Base-by-base conservation (phyloP, 2,888 invertebrate species). In the Cephonodes hylas region DNA sequence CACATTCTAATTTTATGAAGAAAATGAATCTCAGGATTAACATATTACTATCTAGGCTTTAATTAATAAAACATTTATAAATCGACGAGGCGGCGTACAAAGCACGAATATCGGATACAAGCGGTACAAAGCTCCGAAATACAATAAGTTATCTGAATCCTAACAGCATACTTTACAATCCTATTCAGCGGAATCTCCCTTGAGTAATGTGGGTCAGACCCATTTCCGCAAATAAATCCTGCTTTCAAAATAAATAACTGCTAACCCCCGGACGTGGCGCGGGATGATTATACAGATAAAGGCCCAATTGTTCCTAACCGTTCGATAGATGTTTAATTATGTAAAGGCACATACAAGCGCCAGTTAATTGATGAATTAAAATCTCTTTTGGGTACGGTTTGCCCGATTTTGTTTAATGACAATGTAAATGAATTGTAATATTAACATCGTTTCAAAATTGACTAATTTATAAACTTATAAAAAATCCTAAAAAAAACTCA, bases 221-320 rank as follows among this genome's bases (percentile, higher is more conserved):
- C 85, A 83, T 85, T 86, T 85, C 86, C 86, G 85, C 84, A 86
- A 85, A 89, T 89, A 89, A 89, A 88, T 88, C 86, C 85, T 80
- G 77, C 80, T 80, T 80, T 86, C 84, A 85, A 86, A 85, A 86
- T 88, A 89, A 88, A 88, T 88, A 88, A 87, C 84, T 84, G 80
- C 81, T 78, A 76, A 76, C 76, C 73, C 76, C 74, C 68, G 75
- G 71, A 69, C 64, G 66, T 70, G 77, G 70, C 72, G 69, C 64
- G 72, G 74, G 74, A 71, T 75, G 75, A 78, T 77, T 78, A 76
- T 75, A 78, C 71, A 74, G 75, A 75, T 73, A 74, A 68, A 71
- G 68, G 68, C 65, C 65, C 70, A 70, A 75, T 77, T 73, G 77
- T 78, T 80, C 78, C 78, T 81, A 82, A 82, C 76, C 74, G 76